Conservation (phyloP, 1,140 invertebrate genomes). For the Anoplolepis gracilipes region DNA sequence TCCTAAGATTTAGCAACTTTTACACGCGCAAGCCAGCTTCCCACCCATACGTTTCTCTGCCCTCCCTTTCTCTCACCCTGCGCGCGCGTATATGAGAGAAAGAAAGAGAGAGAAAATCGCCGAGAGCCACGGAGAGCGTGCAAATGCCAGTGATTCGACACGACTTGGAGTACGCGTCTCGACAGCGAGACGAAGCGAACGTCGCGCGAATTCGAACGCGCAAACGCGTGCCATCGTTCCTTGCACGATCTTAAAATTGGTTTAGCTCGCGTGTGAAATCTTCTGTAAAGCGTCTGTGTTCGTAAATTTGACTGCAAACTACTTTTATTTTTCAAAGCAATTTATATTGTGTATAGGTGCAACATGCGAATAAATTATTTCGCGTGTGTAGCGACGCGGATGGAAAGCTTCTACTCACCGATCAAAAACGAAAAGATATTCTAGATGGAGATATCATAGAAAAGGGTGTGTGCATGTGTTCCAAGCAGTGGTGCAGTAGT, state of each 20-base stretch:
- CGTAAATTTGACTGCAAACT: not conserved
- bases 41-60: slow-evolving; percentile 64
- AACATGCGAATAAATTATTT: not conserved
- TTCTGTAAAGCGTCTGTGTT: not conserved
- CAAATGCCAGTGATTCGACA: slow-evolving; percentile 77
- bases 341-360: not conserved
- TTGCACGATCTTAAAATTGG: not conserved
- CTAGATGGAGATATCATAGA: not conserved
- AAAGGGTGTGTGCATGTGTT: not conserved
- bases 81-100: slow-evolving; percentile 58
- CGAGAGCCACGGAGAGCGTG: slow-evolving; percentile 64
- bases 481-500: not conserved
- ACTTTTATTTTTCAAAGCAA: not conserved
- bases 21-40: slow-evolving; percentile 80
- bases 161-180: slow-evolving; percentile 71
- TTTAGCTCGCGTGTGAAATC: not conserved
- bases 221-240: slow-evolving; percentile 26
- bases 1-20: slow-evolving; percentile 78
- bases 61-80: slow-evolving; percentile 22
- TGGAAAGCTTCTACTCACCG: slow-evolving; percentile 8
- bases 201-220: slow-evolving; percentile 51
- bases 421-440: not conserved
- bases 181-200: slow-evolving; percentile 29
- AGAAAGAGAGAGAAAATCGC: not conserved
- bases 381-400: not conserved